phyloP scores from a whole-genome alignment of 2,797 vertebrate genomes.

The Enteromius unitaeniatus region DNA sequence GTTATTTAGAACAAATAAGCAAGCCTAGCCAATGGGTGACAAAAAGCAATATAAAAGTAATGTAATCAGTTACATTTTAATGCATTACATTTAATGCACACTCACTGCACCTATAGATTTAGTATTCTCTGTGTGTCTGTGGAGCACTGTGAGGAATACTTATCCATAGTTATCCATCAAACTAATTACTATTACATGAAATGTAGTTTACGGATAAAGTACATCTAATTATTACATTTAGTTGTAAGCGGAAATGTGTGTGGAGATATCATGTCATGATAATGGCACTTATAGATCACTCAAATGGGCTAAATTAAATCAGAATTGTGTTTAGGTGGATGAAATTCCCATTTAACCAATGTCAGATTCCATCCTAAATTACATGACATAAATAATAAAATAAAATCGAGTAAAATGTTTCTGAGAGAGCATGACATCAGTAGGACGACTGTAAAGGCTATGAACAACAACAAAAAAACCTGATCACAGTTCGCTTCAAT shows the following conservation, averaged over 20 bases:
- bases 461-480: neutral
- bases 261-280: conserved; percentile 1
- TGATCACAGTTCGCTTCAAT: neutral
- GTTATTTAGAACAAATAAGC: neutral
- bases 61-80: neutral
- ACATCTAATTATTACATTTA: conserved; percentile 11
- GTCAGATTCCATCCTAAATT: conserved; percentile 20
- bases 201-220: neutral
- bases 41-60: neutral
- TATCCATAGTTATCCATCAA: neutral
- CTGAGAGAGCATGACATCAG: neutral
- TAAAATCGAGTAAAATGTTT: conserved; percentile 13
- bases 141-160: neutral
- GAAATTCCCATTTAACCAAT: neutral
- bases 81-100: neutral
- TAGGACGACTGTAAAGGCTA: neutral
- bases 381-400: neutral
- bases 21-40: neutral
- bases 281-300: conserved; percentile 1
- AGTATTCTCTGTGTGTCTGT: neutral
- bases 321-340: neutral
- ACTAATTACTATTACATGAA: conserved; percentile 12
- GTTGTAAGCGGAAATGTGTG: conserved; percentile 2
- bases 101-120: neutral
- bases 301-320: conserved; percentile 18